Percentiles rank a stretch among this genome's conserved stretches.
phyloP scores from a whole-genome alignment of 2,797 vertebrate species.

The Malurus splendens region DNA sequence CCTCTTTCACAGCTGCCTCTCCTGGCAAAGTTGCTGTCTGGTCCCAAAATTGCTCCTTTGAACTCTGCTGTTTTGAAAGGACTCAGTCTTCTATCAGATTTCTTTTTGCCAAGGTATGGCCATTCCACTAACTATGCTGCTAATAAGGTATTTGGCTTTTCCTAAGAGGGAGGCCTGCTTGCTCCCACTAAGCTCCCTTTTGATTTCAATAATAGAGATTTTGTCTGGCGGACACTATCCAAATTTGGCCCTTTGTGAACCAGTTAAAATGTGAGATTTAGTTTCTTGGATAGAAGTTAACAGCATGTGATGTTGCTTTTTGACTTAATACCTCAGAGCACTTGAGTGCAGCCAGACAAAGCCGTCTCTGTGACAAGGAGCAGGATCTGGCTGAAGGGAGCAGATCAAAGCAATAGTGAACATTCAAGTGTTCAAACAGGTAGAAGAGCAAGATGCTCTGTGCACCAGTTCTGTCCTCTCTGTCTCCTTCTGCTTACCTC shows the following conservation, averaged over 20 bases:
- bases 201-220: not conserved
- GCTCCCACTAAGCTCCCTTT: not conserved
- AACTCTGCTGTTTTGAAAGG: not conserved
- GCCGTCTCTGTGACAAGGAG: not conserved
- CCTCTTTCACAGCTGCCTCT: not conserved
- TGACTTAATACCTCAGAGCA: not conserved
- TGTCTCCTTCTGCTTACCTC: not conserved
- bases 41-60: not conserved
- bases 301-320: not conserved
- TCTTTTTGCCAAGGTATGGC: not conserved
- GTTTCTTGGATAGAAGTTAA: not conserved
- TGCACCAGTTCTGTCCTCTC: not conserved
- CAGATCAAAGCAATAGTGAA: not conserved
- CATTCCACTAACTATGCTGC: not conserved
- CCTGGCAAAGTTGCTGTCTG: not conserved
- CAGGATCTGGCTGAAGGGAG: not conserved
- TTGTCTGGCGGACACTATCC: not conserved
- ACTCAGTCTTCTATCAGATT: not conserved
- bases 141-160: slow-evolving; percentile 34
- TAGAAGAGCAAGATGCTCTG: not conserved
- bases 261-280: slow-evolving; percentile 6
- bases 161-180: not conserved
- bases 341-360: not conserved
- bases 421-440: not conserved
- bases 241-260: slow-evolving; percentile 18